Conservation (phyloP, 2,113 vertebrate species). For the Girardinichthys multiradiatus region DNA sequence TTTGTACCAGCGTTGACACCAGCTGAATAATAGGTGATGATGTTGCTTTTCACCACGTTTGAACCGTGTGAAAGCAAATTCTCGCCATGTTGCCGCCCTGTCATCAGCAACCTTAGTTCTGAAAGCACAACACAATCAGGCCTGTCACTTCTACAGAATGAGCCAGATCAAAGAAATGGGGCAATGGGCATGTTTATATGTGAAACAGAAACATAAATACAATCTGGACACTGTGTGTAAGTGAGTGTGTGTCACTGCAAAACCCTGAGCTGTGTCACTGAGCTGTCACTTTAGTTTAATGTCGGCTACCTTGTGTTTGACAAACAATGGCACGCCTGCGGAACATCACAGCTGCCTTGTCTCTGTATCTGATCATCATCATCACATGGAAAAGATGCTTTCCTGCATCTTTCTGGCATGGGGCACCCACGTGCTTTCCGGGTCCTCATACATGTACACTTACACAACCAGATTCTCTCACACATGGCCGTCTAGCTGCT, state of each 20-base stretch:
- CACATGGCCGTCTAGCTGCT: background rate
- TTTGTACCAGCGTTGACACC: constrained; percentile 28
- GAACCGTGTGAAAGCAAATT: constrained; percentile 8
- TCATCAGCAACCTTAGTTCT: constrained; percentile 26
- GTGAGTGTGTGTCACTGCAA: background rate
- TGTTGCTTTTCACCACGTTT: constrained; percentile 36
- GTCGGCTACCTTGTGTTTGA: constrained; percentile 29
- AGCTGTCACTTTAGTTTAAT: constrained; percentile 50
- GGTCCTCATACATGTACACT: background rate
- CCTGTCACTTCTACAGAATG: constrained; percentile 16
- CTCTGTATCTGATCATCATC: constrained; percentile 35
- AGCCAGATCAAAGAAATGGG: constrained; percentile 19
- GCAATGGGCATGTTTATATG: background rate
- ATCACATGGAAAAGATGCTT: constrained; percentile 1
- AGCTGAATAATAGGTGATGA: constrained; percentile 37
- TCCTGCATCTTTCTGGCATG: constrained; percentile 5
- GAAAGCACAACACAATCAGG: constrained; percentile 23
- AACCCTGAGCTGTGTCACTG: constrained; percentile 6
- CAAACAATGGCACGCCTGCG: constrained; percentile 31
- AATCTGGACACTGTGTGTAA: background rate
- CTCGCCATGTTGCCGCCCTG: constrained; percentile 22
- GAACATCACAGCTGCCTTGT: constrained; percentile 31
- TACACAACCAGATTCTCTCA: constrained; percentile 2
- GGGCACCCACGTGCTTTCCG: background rate
- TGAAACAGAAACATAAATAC: constrained; percentile 7